phyloP scores from a whole-genome alignment of 1,140 invertebrate genomes.

The Saccostrea glomerata region DNA sequence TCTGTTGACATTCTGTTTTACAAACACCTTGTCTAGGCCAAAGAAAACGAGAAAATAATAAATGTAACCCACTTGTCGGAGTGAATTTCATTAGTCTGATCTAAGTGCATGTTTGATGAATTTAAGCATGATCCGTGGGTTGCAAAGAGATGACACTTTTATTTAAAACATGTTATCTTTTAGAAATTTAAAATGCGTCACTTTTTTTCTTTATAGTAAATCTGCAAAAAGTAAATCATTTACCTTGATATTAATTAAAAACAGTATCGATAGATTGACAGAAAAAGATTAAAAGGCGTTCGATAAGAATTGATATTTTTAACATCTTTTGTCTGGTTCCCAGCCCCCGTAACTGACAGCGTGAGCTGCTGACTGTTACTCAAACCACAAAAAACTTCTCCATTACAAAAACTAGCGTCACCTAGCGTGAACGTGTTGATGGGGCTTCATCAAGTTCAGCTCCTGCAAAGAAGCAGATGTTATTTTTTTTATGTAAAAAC shows the following conservation, averaged over 20 bases:
- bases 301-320: neutral
- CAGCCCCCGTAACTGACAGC: neutral
- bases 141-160: neutral
- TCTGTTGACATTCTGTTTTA: slow-evolving; percentile 3
- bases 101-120: neutral
- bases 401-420: neutral
- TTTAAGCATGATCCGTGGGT: neutral
- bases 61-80: slow-evolving; percentile 14
- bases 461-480: neutral
- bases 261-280: neutral
- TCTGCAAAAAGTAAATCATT: neutral
- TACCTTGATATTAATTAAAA: neutral
- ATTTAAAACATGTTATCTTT: neutral
- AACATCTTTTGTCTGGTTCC: neutral
- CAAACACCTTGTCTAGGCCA: neutral
- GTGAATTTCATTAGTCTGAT: neutral
- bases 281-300: neutral
- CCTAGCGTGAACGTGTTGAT: neutral
- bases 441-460: neutral
- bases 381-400: too few species aligned
- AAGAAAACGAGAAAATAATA: neutral
- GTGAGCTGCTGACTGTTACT: neutral
- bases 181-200: neutral
- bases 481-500: neutral
- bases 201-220: neutral